Percentiles rank a stretch among this genome's conserved stretches.
Conservation (phyloP, 2,888 invertebrate genomes). For the Drosophila atripex region DNA sequence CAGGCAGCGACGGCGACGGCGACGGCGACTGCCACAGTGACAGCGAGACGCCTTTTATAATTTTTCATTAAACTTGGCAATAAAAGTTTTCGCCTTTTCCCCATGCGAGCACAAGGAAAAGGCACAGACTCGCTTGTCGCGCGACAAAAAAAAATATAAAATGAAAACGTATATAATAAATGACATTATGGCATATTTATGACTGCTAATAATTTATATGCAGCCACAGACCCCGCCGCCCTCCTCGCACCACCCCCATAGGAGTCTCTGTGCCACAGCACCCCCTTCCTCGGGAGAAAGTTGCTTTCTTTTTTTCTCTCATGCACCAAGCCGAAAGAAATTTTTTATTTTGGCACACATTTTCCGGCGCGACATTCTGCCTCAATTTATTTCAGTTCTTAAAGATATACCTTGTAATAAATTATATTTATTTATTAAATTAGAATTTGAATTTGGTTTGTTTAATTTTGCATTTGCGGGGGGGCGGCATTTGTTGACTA, state of each 20-base stretch:
- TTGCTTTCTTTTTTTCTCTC: constrained; percentile 10
- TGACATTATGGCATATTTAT: constrained; percentile 79
- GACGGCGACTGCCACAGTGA: constrained; percentile 42
- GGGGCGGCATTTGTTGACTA: constrained; percentile 21
- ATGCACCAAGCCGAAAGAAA: constrained; percentile 7
- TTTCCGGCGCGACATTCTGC: background rate
- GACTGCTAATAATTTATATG: constrained; percentile 79
- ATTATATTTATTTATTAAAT: constrained; percentile 37
- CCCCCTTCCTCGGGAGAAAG: constrained; percentile 19
- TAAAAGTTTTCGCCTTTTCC: constrained; percentile 75
- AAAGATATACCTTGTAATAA: constrained; percentile 5
- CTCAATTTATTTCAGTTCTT: constrained; percentile 6
- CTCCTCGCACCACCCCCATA: constrained; percentile 18
- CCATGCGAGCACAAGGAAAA: constrained; percentile 69
- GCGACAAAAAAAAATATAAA: constrained; percentile 38
- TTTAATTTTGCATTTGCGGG: background rate
- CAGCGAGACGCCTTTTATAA: constrained; percentile 73
- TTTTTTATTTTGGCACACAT: constrained; percentile 34
- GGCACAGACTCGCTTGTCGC: constrained; percentile 38
- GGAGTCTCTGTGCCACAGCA: constrained; percentile 14
- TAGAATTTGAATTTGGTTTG: constrained; percentile 18
- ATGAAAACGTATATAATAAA: constrained; percentile 76
- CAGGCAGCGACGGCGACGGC: constrained; percentile 31
- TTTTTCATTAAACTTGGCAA: constrained; percentile 82
- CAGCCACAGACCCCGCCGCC: constrained; percentile 57